Conservation (phyloP, 2,797 vertebrate species). For the Hirundo rustica region DNA sequence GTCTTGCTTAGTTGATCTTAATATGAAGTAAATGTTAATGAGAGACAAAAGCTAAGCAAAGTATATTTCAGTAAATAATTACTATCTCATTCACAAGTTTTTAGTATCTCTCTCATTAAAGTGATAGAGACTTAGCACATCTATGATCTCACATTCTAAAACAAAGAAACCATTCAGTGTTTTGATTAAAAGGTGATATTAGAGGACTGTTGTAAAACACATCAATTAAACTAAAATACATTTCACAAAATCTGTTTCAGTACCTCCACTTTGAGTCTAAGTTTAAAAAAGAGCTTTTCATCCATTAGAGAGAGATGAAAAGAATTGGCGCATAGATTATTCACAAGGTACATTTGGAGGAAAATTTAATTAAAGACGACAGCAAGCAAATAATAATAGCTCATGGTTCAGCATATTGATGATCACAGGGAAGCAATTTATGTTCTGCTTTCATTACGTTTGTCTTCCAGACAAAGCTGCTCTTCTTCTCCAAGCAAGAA, state of each 20-base stretch:
- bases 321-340: neutral
- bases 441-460: neutral
- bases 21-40: neutral
- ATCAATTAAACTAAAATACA: neutral
- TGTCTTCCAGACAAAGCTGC: neutral
- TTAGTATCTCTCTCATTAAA: neutral
- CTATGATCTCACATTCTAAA: neutral
- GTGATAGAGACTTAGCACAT: neutral
- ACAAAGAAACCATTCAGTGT: neutral
- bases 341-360: neutral
- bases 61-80: neutral
- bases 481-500: neutral
- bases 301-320: neutral
- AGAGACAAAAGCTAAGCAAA: neutral
- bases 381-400: neutral
- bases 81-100: neutral
- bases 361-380: conserved; percentile 17
- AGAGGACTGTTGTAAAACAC: neutral
- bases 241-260: conserved; percentile 5
- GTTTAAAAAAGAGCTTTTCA: neutral
- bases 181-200: neutral
- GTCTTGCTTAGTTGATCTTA: neutral
- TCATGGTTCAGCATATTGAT: neutral
- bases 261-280: neutral
- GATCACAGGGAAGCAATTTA: neutral